Evolutionary conservation across 2,113 vertebrate species (phyloP).

Genomic region (Geothlypis trichas): DNA sequence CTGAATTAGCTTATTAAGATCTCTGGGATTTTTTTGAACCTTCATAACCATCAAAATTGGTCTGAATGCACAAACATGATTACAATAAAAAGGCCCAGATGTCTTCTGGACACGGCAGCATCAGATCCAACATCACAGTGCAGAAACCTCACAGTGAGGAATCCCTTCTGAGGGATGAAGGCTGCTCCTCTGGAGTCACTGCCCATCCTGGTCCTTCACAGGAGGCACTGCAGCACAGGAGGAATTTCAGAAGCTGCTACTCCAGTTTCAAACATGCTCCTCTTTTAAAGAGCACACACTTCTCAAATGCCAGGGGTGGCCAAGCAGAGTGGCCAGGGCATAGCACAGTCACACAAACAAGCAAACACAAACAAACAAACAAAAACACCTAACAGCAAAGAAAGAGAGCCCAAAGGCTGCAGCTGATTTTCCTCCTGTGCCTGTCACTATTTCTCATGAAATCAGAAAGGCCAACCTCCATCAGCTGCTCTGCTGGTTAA

Average conservation of each 20-base stretch:
- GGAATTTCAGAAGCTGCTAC: not conserved
- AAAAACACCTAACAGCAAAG: not conserved
- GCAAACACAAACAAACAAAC: not conserved
- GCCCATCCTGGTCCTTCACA: not conserved
- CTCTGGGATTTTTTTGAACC: slow-evolving; percentile 45
- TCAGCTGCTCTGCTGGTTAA: not conserved
- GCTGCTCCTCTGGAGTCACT: not conserved
- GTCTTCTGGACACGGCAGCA: not conserved
- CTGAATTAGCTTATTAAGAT: slow-evolving; percentile 45
- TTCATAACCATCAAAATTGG: slow-evolving; percentile 41
- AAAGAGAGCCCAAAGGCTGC: not conserved
- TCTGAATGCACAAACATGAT: slow-evolving; percentile 40
- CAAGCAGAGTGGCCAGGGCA: not conserved
- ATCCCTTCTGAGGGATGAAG: not conserved
- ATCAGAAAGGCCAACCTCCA: not conserved
- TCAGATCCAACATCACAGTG: not conserved
- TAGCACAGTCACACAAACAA: not conserved
- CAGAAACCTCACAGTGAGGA: not conserved
- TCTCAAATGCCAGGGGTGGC: not conserved
- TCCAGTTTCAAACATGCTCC: not conserved
- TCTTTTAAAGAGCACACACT: not conserved
- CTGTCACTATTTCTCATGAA: not conserved
- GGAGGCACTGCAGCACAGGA: not conserved
- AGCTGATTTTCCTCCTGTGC: not conserved
- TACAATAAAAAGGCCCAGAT: slow-evolving; percentile 29